Conservation (phyloP, 2,888 invertebrate species). For the Noctua pronuba region DNA sequence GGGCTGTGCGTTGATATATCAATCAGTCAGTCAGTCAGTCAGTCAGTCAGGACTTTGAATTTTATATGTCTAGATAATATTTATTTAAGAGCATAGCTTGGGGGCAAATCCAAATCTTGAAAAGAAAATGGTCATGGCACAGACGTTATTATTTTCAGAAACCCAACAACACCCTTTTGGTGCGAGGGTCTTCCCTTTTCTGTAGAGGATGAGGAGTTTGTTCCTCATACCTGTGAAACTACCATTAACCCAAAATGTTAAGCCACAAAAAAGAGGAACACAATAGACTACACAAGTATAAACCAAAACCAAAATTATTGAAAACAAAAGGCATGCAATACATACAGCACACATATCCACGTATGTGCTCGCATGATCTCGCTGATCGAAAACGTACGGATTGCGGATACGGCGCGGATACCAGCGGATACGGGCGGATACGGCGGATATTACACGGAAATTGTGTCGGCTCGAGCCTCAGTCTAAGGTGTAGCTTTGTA, state of each 20-base stretch:
- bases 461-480: slow-evolving; percentile 60
- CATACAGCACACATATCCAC: neutral
- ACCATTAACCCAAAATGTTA: neutral
- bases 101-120: neutral
- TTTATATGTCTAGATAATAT: neutral
- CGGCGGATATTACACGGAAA: slow-evolving; percentile 70
- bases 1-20: too few relatives aligned
- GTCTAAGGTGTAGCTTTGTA: slow-evolving; percentile 55
- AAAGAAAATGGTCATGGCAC: neutral
- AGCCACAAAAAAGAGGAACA: neutral
- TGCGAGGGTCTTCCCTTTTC: neutral
- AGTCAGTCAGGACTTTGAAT: too few relatives aligned
- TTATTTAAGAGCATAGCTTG: neutral
- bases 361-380: slow-evolving; percentile 48
- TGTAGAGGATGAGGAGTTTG: neutral
- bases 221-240: neutral
- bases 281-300: neutral
- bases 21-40: too few relatives aligned
- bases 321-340: slow-evolving; percentile 18
- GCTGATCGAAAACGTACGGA: slow-evolving; percentile 65
- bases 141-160: neutral
- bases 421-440: slow-evolving; percentile 58
- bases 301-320: neutral
- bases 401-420: slow-evolving; percentile 59
- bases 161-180: neutral